Evolutionary conservation across 2,888 invertebrate genomes (phyloP).

Genomic region (Lithophane leautieri): DNA sequence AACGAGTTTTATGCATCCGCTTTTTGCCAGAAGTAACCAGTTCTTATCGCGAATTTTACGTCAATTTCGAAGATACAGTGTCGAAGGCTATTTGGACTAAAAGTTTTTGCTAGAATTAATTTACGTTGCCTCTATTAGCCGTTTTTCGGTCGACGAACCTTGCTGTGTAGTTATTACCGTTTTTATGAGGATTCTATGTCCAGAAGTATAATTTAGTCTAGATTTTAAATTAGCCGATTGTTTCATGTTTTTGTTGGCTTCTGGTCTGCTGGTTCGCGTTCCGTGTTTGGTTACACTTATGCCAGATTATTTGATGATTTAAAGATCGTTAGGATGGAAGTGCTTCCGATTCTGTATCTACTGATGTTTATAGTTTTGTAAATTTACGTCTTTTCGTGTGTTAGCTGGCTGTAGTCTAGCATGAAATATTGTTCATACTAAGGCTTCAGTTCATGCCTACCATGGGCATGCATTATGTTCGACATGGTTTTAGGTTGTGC

Average conservation of each 20-base stretch:
- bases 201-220: slow-evolving; percentile 40
- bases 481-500: background rate
- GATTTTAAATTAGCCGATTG: slow-evolving; percentile 42
- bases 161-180: slow-evolving; percentile 49
- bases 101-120: slow-evolving; percentile 59
- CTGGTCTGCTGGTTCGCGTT: slow-evolving; percentile 42
- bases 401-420: background rate
- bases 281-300: slow-evolving; percentile 19
- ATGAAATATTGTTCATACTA: background rate
- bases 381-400: background rate
- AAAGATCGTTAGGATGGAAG: slow-evolving; percentile 6
- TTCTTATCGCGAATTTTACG: slow-evolving; percentile 54
- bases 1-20: slow-evolving; percentile 52
- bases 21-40: slow-evolving; percentile 53
- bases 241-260: slow-evolving; percentile 48
- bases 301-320: slow-evolving; percentile 30
- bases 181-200: slow-evolving; percentile 57
- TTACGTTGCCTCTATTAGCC: slow-evolving; percentile 36
- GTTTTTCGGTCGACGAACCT: slow-evolving; percentile 61
- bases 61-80: slow-evolving; percentile 38
- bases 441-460: background rate
- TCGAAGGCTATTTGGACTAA: slow-evolving; percentile 42
- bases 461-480: slow-evolving; percentile 3
- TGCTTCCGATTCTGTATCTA: background rate
- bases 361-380: background rate